Base-by-base conservation (phyloP, 2,113 vertebrate genomes). In the Cyanistes caeruleus region DNA sequence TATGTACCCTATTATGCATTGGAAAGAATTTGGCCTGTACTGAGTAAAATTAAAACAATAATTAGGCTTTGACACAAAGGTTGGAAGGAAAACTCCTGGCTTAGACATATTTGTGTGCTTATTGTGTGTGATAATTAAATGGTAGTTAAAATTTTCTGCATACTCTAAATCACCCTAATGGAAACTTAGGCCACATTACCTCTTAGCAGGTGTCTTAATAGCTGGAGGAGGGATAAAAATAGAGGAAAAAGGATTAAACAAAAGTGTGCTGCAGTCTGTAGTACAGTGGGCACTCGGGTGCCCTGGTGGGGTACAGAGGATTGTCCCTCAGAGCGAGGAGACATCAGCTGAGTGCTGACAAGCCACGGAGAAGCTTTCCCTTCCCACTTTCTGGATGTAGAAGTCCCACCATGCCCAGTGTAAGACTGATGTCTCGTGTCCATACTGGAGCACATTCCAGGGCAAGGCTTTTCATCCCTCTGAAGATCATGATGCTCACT, bases 1-100 rank as follows among this genome's bases (percentile, higher is more conserved):
- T 96, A 91, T 93, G 75, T 87, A 44, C 31, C 2, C 0, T 89
- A n/a, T 93, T 90, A 90, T 72, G 68, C 15, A 1, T 33, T 56
- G 90, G 75, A 91, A 95, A 74, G 68, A 92, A 81, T 88, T 86
- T 83, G 48, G 52, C 55, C 85, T 70, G 52, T 86, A 27, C 55
- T 64, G 35, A 0, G 7, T 77, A 93, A 91, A 95, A 95, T 93
- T 95, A 92, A 95, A 95, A 70, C 85, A 88, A 83, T 95, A 93
- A 96, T 96, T 96, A 93, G 89, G 60, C 72, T 74, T 80, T 83
- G 72, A 35, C 75, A 80, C 82, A 85, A 77, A 59, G 46, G 39
- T 80, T 91, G 75, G 85, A 90, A 77, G 72, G 72, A 89, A 88
- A 93, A 86, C 30, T 74, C 21, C 58, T 44, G 33, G 53, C 33